Percentiles rank a stretch among this genome's conserved stretches.
Evolutionary conservation across 2,113 vertebrate species (phyloP).

Genomic region (Brachionichthys hirsutus): DNA sequence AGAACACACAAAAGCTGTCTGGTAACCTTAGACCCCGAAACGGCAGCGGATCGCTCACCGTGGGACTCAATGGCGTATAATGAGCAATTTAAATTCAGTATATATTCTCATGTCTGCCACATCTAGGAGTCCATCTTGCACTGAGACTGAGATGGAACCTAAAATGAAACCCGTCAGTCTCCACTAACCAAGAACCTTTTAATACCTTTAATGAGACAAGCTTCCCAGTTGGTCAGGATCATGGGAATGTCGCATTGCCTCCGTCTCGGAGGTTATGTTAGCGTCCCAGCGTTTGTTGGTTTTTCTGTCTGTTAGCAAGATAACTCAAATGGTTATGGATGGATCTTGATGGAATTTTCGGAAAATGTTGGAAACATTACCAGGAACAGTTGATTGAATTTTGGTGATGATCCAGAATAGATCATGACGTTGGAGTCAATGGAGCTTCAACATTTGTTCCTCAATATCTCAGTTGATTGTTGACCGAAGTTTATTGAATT

Average conservation of each 20-base stretch:
- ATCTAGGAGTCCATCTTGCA: conserved; percentile 13
- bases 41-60: conserved; percentile 45
- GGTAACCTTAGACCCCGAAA: conserved; percentile 68
- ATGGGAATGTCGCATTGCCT: background rate
- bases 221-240: background rate
- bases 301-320: too few species aligned
- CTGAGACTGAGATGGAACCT: background rate
- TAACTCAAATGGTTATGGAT: too few species aligned
- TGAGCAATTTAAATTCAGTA: conserved; percentile 60
- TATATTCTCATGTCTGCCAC: conserved; percentile 32
- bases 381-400: too few species aligned
- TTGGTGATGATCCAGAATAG: too few species aligned
- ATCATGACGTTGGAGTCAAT: too few species aligned
- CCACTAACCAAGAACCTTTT: conserved; percentile 1
- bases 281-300: too few species aligned
- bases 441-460: too few species aligned
- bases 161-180: conserved; percentile 13
- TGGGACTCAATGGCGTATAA: conserved; percentile 48
- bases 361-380: too few species aligned
- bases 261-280: too few species aligned
- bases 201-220: background rate
- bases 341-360: too few species aligned
- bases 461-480: too few species aligned
- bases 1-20: conserved; percentile 72
- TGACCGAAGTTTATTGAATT: too few species aligned